Percentiles rank a stretch among this genome's conserved stretches.
phyloP scores from a whole-genome alignment of 30 jellyfish, hydroid and myxozoan species.

The Turritopsis rubra region DNA sequence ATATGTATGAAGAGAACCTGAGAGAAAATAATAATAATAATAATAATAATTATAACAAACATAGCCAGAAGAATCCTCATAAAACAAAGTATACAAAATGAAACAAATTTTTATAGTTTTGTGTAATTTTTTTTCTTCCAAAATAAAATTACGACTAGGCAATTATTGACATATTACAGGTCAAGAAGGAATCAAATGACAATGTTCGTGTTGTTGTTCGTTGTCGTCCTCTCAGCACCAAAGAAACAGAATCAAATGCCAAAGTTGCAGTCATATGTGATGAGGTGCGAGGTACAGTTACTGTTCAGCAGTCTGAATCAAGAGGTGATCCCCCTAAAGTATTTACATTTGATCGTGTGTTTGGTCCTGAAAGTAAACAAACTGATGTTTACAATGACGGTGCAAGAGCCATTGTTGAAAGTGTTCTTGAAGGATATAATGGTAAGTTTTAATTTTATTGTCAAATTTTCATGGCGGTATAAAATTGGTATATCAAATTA shows the following conservation, averaged over 20 bases:
- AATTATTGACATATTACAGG: neutral
- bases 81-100: too few species aligned
- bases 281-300: conserved; percentile 74
- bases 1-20: too few species aligned
- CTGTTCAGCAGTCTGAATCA: conserved; percentile 50
- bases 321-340: conserved; percentile 79
- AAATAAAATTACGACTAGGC: neutral
- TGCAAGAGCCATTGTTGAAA: conserved; percentile 90
- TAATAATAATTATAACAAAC: too few species aligned
- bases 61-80: too few species aligned
- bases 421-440: conserved; percentile 94
- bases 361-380: conserved; percentile 96
- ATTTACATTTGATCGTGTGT: conserved; percentile 82
- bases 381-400: conserved; percentile 92
- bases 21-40: too few species aligned
- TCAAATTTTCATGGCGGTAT: neutral
- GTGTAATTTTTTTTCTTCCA: neutral
- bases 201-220: conserved; percentile 92
- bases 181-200: conserved; percentile 37
- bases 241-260: conserved; percentile 53
- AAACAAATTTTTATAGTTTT: too few species aligned
- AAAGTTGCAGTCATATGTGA: conserved; percentile 68
- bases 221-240: conserved; percentile 89
- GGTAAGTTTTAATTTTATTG: conserved; percentile 32
- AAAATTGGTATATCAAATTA: neutral